phyloP scores from a whole-genome alignment of 2,113 vertebrate genomes.

The Psittacus erithacus region DNA sequence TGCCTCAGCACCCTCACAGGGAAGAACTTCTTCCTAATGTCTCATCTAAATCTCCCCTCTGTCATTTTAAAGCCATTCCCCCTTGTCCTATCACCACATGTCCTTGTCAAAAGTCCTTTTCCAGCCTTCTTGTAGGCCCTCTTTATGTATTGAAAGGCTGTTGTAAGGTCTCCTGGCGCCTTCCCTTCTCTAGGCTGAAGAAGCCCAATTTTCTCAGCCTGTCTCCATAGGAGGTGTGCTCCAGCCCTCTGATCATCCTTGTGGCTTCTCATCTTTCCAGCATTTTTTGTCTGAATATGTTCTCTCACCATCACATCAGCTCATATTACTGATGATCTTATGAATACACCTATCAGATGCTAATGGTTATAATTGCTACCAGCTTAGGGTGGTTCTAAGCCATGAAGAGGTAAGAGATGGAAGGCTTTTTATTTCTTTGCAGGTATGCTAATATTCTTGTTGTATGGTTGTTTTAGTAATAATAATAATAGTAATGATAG shows the following conservation, averaged over 20 bases:
- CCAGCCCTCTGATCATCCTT: neutral
- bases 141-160: neutral
- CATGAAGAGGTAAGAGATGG: neutral
- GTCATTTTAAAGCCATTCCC: neutral
- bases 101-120: neutral
- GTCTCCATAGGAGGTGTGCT: neutral
- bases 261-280: neutral
- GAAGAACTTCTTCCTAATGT: neutral
- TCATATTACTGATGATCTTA: neutral
- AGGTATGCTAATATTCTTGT: neutral
- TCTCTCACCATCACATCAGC: neutral
- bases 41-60: neutral
- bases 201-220: neutral
- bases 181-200: neutral
- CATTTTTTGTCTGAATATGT: neutral
- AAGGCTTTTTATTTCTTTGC: slow-evolving; percentile 26
- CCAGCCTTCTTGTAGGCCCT: neutral
- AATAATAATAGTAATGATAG: neutral
- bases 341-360: neutral
- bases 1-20: neutral
- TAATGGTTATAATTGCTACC: neutral
- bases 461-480: neutral
- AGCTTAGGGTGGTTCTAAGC: neutral
- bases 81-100: neutral
- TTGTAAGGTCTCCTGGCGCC: neutral